phyloP scores from a whole-genome alignment of 2,113 vertebrate species.

The Channa argus region DNA sequence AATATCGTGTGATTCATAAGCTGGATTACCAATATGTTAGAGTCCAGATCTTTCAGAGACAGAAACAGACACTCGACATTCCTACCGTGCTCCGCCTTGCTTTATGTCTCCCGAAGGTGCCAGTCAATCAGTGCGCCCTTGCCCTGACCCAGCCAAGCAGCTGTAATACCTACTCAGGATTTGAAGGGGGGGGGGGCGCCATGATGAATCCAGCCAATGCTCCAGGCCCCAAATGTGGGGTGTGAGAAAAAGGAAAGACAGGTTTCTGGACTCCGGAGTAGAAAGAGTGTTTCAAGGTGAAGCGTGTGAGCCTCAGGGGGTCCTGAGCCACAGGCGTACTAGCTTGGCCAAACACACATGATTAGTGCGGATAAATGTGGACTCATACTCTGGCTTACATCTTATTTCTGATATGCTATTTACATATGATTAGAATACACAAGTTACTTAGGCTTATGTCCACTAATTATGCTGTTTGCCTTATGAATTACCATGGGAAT shows the following conservation, averaged over 20 bases:
- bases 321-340: neutral
- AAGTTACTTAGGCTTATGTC: neutral
- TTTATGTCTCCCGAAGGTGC: slow-evolving; percentile 51
- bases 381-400: neutral
- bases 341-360: neutral
- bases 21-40: slow-evolving; percentile 23
- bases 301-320: neutral
- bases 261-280: slow-evolving; percentile 2
- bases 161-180: slow-evolving; percentile 33
- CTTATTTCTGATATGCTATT: neutral
- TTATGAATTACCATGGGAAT: neutral
- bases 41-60: neutral
- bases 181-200: neutral
- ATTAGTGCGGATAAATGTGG: neutral
- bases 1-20: slow-evolving; percentile 36
- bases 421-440: neutral
- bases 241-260: neutral
- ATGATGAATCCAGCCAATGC: slow-evolving; percentile 37
- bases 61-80: slow-evolving; percentile 26
- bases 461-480: neutral
- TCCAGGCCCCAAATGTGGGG: slow-evolving; percentile 6
- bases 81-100: slow-evolving; percentile 36
- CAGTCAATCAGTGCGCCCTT: slow-evolving; percentile 50
- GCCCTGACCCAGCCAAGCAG: slow-evolving; percentile 44
- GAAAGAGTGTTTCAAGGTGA: neutral